These are phyloP conservation scores for Drosophila subquinaria DNA, from an alignment of 2,888 invertebrate genomes.

Conservation along the genomic window DNA sequence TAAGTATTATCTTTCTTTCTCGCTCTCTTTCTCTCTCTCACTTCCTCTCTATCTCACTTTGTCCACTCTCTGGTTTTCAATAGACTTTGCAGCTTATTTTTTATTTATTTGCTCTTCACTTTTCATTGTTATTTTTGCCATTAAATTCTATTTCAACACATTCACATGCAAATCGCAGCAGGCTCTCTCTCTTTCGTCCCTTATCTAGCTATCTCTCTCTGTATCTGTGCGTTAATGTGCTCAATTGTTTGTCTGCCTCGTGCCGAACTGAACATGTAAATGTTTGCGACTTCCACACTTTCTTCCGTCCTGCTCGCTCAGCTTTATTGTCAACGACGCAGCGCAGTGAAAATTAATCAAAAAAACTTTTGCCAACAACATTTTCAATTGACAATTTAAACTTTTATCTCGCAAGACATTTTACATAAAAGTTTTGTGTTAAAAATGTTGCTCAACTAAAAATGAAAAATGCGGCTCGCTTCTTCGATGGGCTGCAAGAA, in stretches of 20 bases:
- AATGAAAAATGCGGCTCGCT: constrained; percentile 68
- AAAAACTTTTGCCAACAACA: constrained; percentile 84
- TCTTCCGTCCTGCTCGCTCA: constrained; percentile 27
- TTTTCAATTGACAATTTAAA: constrained; percentile 85
- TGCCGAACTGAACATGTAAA: constrained; percentile 60
- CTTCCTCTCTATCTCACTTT: neutral
- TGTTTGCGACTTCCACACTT: constrained; percentile 57
- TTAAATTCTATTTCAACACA: constrained; percentile 78
- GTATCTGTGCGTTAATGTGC: constrained; percentile 75
- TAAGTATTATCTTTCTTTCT: no score
- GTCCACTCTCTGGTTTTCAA: constrained; percentile 29
- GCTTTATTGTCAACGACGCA: constrained; percentile 71
- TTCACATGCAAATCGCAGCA: constrained; percentile 74
- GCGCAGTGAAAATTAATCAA: constrained; percentile 83
- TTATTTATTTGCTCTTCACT: constrained; percentile 72
- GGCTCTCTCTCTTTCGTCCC: constrained; percentile 17
- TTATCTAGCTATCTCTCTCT: neutral
- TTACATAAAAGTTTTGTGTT: constrained; percentile 82
- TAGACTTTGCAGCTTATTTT: constrained; percentile 63
- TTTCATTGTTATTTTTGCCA: constrained; percentile 64
- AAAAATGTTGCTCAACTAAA: constrained; percentile 73
- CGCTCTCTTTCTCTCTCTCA: neutral
- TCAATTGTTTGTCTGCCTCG: constrained; percentile 75
- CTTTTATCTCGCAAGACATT: constrained; percentile 82
- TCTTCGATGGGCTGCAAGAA: constrained; percentile 25